phyloP scores from a whole-genome alignment of 2,888 invertebrate genomes.

The Apodemia hepburni region DNA sequence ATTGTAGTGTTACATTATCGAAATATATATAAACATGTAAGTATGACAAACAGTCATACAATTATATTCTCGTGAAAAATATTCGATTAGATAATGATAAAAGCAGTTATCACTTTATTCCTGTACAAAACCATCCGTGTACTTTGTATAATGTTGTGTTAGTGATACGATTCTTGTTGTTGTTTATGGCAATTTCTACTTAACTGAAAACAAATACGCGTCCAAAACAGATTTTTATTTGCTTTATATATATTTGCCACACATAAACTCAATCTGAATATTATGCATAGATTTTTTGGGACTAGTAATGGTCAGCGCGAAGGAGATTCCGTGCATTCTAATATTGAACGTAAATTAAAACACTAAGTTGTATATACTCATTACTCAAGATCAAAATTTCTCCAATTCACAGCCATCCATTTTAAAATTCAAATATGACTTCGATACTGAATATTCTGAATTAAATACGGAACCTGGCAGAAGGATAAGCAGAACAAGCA shows the following conservation, averaged over 20 bases:
- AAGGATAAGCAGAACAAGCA: conserved; percentile 3
- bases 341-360: conserved; percentile 5
- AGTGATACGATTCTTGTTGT: too few species aligned
- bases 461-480: neutral
- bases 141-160: too few species aligned
- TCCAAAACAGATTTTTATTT: conserved; percentile 12
- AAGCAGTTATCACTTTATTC: too few species aligned
- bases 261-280: neutral
- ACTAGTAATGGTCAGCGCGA: conserved; percentile 12
- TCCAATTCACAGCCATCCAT: conserved; percentile 1
- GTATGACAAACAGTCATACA: too few species aligned
- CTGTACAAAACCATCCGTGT: too few species aligned
- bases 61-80: too few species aligned
- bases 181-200: too few species aligned
- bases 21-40: too few species aligned
- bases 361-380: conserved; percentile 12
- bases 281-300: conserved; percentile 13
- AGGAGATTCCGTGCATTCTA: conserved; percentile 6
- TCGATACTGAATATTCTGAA: conserved; percentile 10
- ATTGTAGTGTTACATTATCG: too few species aligned
- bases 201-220: too few species aligned
- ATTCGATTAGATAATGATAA: too few species aligned
- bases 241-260: neutral
- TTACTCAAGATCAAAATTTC: neutral
- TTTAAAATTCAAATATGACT: conserved; percentile 11